phyloP scores from a whole-genome alignment of 2,888 invertebrate genomes.

The Gandaritis pyraliata region DNA sequence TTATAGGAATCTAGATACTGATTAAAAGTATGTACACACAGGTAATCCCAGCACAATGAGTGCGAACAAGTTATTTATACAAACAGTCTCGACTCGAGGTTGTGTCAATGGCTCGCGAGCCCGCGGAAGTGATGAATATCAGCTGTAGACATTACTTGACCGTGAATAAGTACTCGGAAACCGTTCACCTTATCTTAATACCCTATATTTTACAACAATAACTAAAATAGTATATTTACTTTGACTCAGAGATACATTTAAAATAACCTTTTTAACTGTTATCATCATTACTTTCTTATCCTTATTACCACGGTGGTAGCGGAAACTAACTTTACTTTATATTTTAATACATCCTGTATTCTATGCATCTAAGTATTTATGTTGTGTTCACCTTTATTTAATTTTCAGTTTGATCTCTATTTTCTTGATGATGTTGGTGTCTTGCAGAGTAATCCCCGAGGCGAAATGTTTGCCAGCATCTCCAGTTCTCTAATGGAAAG shows the following conservation, averaged over 20 bases:
- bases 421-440: constrained; percentile 60
- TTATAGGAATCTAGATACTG: too few species aligned
- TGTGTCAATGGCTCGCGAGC: constrained; percentile 30
- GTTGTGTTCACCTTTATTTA: constrained; percentile 55
- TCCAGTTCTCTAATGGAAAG: constrained; percentile 92
- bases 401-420: constrained; percentile 59
- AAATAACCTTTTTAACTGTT: background rate
- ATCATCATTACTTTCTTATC: background rate
- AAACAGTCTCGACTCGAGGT: constrained; percentile 28
- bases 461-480: constrained; percentile 93
- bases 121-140: constrained; percentile 41
- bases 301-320: constrained; percentile 14
- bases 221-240: background rate
- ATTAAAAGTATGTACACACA: background rate
- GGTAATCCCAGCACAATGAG: constrained; percentile 12
- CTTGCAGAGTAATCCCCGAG: constrained; percentile 89
- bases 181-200: constrained; percentile 36
- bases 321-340: constrained; percentile 20
- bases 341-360: constrained; percentile 30
- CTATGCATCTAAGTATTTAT: constrained; percentile 45
- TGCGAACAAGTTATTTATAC: constrained; percentile 21
- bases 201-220: constrained; percentile 29
- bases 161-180: constrained; percentile 37
- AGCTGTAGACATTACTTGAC: constrained; percentile 33
- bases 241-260: background rate